Evolutionary conservation across 2,797 vertebrate species (phyloP).

Genomic region (Alosa sapidissima): DNA sequence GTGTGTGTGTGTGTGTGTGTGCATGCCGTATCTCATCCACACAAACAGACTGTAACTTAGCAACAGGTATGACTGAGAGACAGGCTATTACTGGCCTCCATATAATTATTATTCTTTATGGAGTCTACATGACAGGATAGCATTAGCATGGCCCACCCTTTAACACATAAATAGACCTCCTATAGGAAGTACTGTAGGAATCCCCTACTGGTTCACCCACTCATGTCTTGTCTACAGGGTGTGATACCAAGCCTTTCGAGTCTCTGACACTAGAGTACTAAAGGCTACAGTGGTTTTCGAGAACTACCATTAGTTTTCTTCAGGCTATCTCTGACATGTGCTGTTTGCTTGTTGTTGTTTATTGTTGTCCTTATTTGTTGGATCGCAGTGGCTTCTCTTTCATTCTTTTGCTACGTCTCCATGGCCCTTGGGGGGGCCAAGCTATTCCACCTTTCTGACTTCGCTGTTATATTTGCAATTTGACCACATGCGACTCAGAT

Average conservation of each 20-base stretch:
- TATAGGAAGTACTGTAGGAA: neutral
- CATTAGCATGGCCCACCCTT: neutral
- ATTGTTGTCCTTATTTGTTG: neutral
- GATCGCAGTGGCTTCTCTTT: neutral
- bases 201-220: neutral
- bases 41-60: neutral
- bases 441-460: conserved; percentile 4
- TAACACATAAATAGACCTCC: neutral
- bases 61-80: too few species aligned
- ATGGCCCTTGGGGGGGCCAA: neutral
- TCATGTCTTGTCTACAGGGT: neutral
- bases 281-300: neutral
- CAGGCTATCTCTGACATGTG: neutral
- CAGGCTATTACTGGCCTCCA: neutral
- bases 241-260: neutral
- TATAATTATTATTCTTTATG: too few species aligned
- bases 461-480: neutral
- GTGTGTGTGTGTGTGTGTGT: neutral
- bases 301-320: neutral
- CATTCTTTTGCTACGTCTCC: neutral
- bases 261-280: neutral
- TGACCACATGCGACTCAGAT: neutral
- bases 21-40: neutral
- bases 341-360: neutral
- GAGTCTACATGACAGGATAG: neutral